Percentiles rank a stretch among this genome's conserved stretches.
Conservation (phyloP, 1,140 invertebrate species). For the Notospermus geniculatus region DNA sequence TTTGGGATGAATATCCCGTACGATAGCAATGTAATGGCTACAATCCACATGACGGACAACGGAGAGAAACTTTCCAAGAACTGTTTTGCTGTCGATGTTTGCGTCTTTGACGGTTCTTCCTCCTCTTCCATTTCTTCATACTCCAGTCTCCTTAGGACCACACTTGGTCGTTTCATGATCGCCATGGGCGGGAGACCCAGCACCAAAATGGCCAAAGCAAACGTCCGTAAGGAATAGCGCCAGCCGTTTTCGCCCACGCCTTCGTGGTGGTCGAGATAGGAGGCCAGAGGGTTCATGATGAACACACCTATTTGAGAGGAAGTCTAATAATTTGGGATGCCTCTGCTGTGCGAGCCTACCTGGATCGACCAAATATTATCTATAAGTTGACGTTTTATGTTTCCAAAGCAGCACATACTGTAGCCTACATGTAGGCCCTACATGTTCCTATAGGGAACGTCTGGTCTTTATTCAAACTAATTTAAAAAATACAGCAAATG, state of each 20-base stretch:
- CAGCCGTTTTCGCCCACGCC: constrained; percentile 4
- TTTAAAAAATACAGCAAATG: too few relatives aligned
- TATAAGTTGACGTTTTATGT: too few relatives aligned
- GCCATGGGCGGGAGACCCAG: constrained; percentile 6
- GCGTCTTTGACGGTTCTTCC: background rate
- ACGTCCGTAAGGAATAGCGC: constrained; percentile 13
- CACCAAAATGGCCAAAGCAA: constrained; percentile 9
- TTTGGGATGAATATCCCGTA: constrained; percentile 8
- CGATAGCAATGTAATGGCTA: background rate
- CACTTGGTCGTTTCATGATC: background rate
- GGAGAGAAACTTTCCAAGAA: background rate
- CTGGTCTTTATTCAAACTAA: too few relatives aligned
- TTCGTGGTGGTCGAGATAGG: background rate
- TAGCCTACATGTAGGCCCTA: too few relatives aligned
- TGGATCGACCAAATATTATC: too few relatives aligned
- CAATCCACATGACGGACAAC: background rate
- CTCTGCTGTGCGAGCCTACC: too few relatives aligned
- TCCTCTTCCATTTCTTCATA: constrained; percentile 4
- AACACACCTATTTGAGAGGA: constrained; percentile 15
- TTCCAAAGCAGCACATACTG: too few relatives aligned
- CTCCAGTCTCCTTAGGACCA: background rate
- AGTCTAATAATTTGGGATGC: too few relatives aligned
- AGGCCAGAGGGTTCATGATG: constrained; percentile 17
- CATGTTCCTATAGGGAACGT: too few relatives aligned
- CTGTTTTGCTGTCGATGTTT: background rate